Conservation (phyloP, 2,113 vertebrate species). For the Acrocephalus arundinaceus region DNA sequence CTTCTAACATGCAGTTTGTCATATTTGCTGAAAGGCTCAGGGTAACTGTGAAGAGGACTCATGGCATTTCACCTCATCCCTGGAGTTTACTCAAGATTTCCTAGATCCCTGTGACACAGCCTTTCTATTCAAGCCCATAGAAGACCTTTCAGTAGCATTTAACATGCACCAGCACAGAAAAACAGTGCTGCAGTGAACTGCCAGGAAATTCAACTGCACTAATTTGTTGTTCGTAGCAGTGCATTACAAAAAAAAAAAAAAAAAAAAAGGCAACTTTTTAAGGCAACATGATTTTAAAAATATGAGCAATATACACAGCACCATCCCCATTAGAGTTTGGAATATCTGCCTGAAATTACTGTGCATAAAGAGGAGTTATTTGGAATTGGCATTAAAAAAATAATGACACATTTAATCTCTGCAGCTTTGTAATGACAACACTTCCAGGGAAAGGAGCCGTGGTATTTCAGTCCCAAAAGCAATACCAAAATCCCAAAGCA, state of each 20-base stretch:
- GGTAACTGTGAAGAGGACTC: not conserved
- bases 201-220: not conserved
- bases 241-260: not conserved
- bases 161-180: not conserved
- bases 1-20: not conserved
- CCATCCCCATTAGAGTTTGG: not conserved
- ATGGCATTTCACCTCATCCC: not conserved
- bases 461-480: not conserved
- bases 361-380: not conserved
- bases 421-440: not conserved
- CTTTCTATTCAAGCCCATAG: not conserved
- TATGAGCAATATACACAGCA: not conserved
- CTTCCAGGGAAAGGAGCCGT: not conserved
- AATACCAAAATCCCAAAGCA: not conserved
- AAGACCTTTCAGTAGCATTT: not conserved
- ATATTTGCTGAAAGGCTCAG: not conserved
- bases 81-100: not conserved
- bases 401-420: not conserved
- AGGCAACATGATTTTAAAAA: not conserved
- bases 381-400: not conserved
- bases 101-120: not conserved
- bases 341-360: not conserved
- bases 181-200: not conserved
- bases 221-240: accelerated
- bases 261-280: not conserved